Percentiles rank a stretch among this genome's conserved stretches.
phyloP scores from a whole-genome alignment of 2,113 vertebrate species.

The Motacilla alba region DNA sequence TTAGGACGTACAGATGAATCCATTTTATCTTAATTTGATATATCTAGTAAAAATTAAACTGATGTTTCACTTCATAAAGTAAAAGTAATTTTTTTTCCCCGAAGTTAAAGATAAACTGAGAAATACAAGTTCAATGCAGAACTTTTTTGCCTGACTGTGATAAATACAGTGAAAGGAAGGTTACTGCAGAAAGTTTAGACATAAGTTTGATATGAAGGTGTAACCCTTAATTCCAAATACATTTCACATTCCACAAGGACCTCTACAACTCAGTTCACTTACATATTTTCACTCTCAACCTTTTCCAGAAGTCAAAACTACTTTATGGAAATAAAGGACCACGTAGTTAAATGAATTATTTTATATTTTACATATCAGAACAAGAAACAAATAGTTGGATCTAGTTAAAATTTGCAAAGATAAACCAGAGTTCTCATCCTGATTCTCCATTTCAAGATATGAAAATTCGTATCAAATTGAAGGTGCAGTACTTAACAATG shows the following conservation, averaged over 20 bases:
- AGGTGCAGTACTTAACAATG: not conserved
- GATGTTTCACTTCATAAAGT: slow-evolving; percentile 34
- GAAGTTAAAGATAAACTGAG: not conserved
- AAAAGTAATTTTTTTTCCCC: not conserved
- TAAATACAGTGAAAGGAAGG: not conserved
- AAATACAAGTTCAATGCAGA: not conserved
- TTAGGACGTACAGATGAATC: slow-evolving; percentile 51
- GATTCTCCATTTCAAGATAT: not conserved
- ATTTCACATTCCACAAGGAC: not conserved
- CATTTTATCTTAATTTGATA: slow-evolving; percentile 65
- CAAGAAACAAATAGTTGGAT: not conserved
- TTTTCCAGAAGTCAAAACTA: not conserved
- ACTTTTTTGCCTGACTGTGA: not conserved
- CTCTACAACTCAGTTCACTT: not conserved
- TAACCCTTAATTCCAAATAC: not conserved
- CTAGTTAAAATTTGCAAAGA: not conserved
- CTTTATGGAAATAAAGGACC: not conserved
- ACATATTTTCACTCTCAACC: not conserved
- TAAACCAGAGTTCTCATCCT: not conserved
- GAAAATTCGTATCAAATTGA: not conserved
- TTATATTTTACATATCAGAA: not conserved
- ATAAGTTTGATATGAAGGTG: not conserved
- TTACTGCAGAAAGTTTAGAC: not conserved
- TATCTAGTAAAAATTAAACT: slow-evolving; percentile 52
- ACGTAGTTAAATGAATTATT: not conserved